These are phyloP conservation scores for Leistus spinibarbis DNA, from an alignment of 2,888 invertebrate genomes.

Conservation along the genomic window DNA sequence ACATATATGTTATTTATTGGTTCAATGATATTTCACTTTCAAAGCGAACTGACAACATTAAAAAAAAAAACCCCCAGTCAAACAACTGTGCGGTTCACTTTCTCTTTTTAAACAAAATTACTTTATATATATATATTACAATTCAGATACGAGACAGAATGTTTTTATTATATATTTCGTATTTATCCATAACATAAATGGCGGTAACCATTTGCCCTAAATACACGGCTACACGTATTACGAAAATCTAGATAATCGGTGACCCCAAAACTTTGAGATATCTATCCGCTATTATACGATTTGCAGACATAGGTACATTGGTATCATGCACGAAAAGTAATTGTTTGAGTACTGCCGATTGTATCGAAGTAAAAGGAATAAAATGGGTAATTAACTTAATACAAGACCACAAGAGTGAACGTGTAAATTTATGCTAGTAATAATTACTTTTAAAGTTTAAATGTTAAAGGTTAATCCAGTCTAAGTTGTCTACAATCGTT, in stretches of 20 bases:
- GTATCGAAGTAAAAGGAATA: background rate
- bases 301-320: background rate
- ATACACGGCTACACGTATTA: slow-evolving; percentile 8
- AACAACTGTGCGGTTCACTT: slow-evolving; percentile 5
- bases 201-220: slow-evolving; percentile 30
- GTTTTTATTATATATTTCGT: background rate
- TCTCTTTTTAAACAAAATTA: slow-evolving; percentile 15
- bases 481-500: background rate
- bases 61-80: background rate
- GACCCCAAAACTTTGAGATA: background rate
- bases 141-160: background rate
- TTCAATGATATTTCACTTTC: slow-evolving; percentile 1
- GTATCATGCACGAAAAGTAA: background rate
- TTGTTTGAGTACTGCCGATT: background rate
- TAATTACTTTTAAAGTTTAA: background rate
- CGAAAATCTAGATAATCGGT: background rate
- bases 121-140: background rate
- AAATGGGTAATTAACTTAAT: background rate
- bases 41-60: background rate
- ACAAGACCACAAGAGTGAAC: background rate
- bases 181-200: background rate
- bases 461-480: background rate
- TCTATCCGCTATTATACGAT: background rate
- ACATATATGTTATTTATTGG: slow-evolving; percentile 7
- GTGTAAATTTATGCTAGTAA: background rate